A percentile compares a stretch with the other conserved stretches of the same genome.
Evolutionary conservation across 2,113 vertebrate species (phyloP).

Genomic region (Engystomops pustulosus): DNA sequence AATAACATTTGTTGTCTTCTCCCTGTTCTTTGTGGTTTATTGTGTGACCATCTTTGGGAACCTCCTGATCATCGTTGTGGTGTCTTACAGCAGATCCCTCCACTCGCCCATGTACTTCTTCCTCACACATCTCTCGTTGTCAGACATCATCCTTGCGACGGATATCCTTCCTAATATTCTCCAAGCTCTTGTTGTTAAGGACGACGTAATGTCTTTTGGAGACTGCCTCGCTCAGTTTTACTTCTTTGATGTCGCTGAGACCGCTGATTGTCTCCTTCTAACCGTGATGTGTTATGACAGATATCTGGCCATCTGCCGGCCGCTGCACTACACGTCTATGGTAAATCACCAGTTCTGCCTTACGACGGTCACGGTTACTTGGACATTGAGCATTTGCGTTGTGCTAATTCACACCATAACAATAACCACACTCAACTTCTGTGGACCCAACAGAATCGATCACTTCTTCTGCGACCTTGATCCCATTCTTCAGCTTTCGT

Average conservation of each 20-base stretch:
- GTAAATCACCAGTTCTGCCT: slow-evolving; percentile 1
- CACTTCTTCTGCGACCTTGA: slow-evolving; percentile 45
- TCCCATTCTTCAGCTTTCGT: slow-evolving; percentile 22
- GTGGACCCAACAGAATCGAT: slow-evolving; percentile 12
- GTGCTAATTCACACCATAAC: background rate
- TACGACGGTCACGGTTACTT: background rate
- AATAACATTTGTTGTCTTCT: background rate
- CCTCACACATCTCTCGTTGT: slow-evolving; percentile 10
- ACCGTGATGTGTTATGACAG: slow-evolving; percentile 66
- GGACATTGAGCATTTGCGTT: background rate
- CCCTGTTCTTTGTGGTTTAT: slow-evolving; percentile 9
- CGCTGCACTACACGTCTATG: slow-evolving; percentile 19
- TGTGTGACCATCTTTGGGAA: slow-evolving; percentile 14
- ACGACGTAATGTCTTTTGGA: background rate
- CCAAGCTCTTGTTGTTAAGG: background rate
- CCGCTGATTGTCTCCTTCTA: slow-evolving; percentile 63
- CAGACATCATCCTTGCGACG: slow-evolving; percentile 36
- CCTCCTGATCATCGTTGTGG: slow-evolving; percentile 8
- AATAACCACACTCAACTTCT: slow-evolving; percentile 11
- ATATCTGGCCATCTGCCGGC: slow-evolving; percentile 65
- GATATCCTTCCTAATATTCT: slow-evolving; percentile 15
- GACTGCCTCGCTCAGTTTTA: slow-evolving; percentile 27
- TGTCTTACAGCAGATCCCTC: background rate
- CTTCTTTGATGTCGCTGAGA: background rate
- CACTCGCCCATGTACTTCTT: slow-evolving; percentile 46